Evolutionary conservation across 37 sponge, comb jelly and placozoan species (phyloP).

Genomic region (Amphimedon queenslandica): DNA sequence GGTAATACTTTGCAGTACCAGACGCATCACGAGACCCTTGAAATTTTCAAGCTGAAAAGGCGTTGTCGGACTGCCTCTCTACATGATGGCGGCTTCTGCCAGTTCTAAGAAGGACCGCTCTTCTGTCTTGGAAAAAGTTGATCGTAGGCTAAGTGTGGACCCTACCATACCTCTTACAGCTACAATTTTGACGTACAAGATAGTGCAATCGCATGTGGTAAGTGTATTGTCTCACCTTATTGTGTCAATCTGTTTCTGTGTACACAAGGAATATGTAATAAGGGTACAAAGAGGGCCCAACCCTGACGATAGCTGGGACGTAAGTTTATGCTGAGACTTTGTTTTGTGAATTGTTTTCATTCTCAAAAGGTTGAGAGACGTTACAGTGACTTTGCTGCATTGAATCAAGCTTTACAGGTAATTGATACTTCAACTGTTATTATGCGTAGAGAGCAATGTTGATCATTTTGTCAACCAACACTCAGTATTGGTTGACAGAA

Average conservation of each 20-base stretch:
- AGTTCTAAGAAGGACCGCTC: too few relatives aligned
- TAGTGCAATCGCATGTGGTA: conserved; percentile 44
- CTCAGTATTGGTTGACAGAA: too few relatives aligned
- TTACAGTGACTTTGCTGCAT: conserved; percentile 70
- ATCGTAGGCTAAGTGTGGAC: conserved; percentile 44
- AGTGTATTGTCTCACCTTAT: too few relatives aligned
- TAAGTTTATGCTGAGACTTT: not conserved
- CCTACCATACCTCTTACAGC: conserved; percentile 63
- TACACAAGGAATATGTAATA: conserved; percentile 62
- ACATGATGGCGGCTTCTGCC: too few relatives aligned
- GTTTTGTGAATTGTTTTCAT: not conserved
- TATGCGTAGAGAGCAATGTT: not conserved
- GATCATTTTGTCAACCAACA: too few relatives aligned
- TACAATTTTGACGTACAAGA: conserved; percentile 24
- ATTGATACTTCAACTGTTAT: not conserved
- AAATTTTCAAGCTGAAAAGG: too few relatives aligned
- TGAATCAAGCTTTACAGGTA: conserved; percentile 48
- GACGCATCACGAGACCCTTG: too few relatives aligned
- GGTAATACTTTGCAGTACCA: too few relatives aligned
- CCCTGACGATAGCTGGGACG: conserved; percentile 56
- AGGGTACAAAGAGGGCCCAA: conserved; percentile 49
- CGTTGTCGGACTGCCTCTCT: too few relatives aligned
- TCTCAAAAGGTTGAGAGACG: conserved; percentile 58
- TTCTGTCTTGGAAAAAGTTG: conserved; percentile 49
- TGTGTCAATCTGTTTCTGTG: not conserved